A percentile compares a stretch with the other conserved stretches of the same genome.
These are phyloP conservation scores for Drosophila kanekoi DNA, from an alignment of 2,888 invertebrate genomes.

Conservation along the genomic window DNA sequence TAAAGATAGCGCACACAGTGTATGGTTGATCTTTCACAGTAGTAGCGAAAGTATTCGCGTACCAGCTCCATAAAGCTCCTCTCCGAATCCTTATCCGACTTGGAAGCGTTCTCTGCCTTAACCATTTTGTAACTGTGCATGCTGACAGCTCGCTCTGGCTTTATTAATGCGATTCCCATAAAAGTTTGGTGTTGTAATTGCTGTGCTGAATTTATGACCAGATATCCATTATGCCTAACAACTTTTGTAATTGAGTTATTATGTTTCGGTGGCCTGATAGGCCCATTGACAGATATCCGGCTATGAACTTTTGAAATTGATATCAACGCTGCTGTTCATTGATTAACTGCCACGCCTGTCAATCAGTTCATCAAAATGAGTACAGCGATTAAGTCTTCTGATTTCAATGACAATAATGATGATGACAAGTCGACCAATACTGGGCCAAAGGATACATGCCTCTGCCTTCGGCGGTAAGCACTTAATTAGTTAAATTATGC, in stretches of 20 bases:
- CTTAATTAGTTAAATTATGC: not conserved
- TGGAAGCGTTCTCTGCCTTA: constrained; percentile 2
- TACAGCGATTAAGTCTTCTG: constrained; percentile 35
- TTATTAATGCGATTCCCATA: constrained; percentile 27
- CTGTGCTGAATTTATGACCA: constrained; percentile 1
- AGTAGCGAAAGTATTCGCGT: constrained; percentile 73
- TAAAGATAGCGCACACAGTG: constrained; percentile 83
- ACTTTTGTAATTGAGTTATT: constrained; percentile 67
- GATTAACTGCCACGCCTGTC: constrained; percentile 57
- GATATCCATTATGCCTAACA: constrained; percentile 60
- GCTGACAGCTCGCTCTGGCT: not conserved
- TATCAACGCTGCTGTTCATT: constrained; percentile 44
- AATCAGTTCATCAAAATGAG: constrained; percentile 58
- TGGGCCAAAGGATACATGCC: constrained; percentile 16
- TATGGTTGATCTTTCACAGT: constrained; percentile 81
- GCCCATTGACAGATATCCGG: constrained; percentile 27
- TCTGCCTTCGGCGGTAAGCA: constrained; percentile 47
- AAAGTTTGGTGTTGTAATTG: constrained; percentile 35
- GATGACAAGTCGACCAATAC: constrained; percentile 27
- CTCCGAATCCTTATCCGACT: not conserved
- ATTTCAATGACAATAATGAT: constrained; percentile 44
- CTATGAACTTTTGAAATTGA: constrained; percentile 28
- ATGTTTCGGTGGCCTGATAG: constrained; percentile 62
- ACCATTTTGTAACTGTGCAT: constrained; percentile 43
- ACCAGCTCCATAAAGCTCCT: constrained; percentile 61